Evolutionary conservation across 2,113 vertebrate genomes (phyloP), one percentile per base, ranked within the genome.

Genomic region (Cynoglossus semilaevis): DNA sequence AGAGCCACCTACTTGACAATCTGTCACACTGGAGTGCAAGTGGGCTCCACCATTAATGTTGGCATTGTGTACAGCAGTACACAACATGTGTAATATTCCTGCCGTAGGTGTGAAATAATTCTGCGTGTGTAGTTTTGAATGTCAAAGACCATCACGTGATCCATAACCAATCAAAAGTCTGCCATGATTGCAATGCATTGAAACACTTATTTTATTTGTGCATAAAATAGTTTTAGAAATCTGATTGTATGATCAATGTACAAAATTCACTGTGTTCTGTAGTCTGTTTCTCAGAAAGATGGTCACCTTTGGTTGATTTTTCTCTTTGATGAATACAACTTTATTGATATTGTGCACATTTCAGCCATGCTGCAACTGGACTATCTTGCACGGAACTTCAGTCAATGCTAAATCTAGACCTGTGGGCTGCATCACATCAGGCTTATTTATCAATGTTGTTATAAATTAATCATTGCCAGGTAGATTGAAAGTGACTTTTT

Each of bases 401-500:
- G 10, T 58, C 46, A 40, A 12, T 36, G 44, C 47, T 55, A 56
- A 58, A 54, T 22, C 48, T 51, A 17, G 41, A 61, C 29, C 41
- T 17, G 16, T 37, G 36, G 60, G 9, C 65, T 57, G 63, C 35
- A 57, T 79, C 64, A 67, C 40, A 43, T 11, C 1, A 14, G 19
- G 22, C 47, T 19, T 6, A 9, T 16, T 7, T 58, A 15, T 72
- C 15, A 64, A 66, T 53, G 72, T 67, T 65, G 80, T 83, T 49
- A 64, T 46, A 40, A n/a, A 47, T 44, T 38, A 41, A 66, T 60
- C 17, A 45, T 84, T 63, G 81, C 77, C 83, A 47, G 58, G 73
- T 67, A 53, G 62, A 66, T 52, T 47, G 58, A 68, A 62, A 57
- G 54, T 69, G 75, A 76, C 73, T 81, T 79, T 70, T 63, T 68